A percentile compares a stretch with the other conserved stretches of the same genome.
Evolutionary conservation across 2,113 vertebrate genomes (phyloP).

Genomic region (Amphilophus citrinellus): DNA sequence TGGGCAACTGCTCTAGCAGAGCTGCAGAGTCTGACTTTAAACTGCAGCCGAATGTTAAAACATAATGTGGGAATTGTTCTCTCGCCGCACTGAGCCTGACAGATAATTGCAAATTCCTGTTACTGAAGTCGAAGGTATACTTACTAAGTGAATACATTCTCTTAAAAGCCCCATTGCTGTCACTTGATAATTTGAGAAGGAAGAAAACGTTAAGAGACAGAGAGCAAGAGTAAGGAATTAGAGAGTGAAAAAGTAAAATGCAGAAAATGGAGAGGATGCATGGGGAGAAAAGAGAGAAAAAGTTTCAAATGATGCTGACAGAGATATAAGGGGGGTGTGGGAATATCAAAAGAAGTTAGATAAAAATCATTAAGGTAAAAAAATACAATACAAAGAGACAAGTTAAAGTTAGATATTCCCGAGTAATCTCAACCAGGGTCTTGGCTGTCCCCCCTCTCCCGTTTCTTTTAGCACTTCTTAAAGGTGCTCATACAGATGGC

Average conservation of each 20-base stretch:
- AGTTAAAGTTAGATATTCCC: neutral
- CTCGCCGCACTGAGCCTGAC: conserved; percentile 19
- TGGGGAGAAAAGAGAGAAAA: conserved; percentile 4
- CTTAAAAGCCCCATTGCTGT: conserved; percentile 55
- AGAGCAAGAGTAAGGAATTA: neutral
- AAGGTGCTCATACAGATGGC: neutral
- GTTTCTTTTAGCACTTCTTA: neutral
- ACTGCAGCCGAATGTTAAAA: conserved; percentile 44
- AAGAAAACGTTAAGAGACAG: neutral
- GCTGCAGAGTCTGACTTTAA: conserved; percentile 32
- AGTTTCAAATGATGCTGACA: neutral
- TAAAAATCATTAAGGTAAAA: conserved; percentile 9
- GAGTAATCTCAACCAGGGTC: neutral
- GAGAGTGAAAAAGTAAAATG: neutral
- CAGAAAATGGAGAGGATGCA: neutral
- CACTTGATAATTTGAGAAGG: conserved; percentile 57
- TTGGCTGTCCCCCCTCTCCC: neutral
- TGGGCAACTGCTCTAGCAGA: neutral
- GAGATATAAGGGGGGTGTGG: neutral
- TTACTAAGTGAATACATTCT: conserved; percentile 51
- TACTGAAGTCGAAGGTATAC: conserved; percentile 32
- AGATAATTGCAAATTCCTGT: conserved; percentile 71
- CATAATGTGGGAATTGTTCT: conserved; percentile 49
- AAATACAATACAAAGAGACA: neutral
- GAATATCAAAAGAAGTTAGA: neutral